Base-by-base conservation (phyloP, 2,797 vertebrate genomes). In the Brotula barbata region DNA sequence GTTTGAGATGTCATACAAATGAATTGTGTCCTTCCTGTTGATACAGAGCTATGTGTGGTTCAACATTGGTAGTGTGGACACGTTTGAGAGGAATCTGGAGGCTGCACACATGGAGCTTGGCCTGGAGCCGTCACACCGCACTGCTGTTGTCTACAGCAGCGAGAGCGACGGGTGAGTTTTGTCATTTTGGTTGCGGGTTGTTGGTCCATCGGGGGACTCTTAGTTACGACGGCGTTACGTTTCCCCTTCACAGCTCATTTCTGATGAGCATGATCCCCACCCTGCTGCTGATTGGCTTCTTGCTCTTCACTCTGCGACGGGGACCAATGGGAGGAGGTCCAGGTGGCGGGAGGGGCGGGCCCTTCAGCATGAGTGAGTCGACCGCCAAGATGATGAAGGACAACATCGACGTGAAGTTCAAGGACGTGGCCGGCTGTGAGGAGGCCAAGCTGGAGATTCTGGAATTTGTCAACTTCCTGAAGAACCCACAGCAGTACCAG, bases 51-150 rank as follows among this genome's bases (percentile, higher is more conserved):
- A 94, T 19, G 92, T 96, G 36, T 98, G 96, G 96, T 98, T 98
- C 89, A 98, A 97, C 88, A 98, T 98, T 37, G 96, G 96, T 74
- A 98, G 96, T 2, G 96, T 98, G 57, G 95, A 98, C 72, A 94
- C 95, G 7, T 98, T 98, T 75, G 96, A 98, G 82, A 91, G 96
- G 58, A 98, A 98, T 83, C 91, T 98, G 73, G 95, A 97, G 91
- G 90, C 91, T 3, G 92, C 94, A 9, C 94, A 96, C 73, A 75
- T 88, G 33, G 96, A 97, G 78, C 84, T 97, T 34, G 95, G 94
- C 47, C 91, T 97, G 67, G 95, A 97, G 80, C 8, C 66, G 1
- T 70, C 76, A 0, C 68, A 91, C 90, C 75, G 89, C 74, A 64
- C 86, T 85, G 66, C 94, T 82, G 68, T 98, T 6, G 85, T 98